A percentile compares a stretch with the other conserved stretches of the same genome.
Conservation (phyloP, 2,797 vertebrate genomes). For the Natrix natrix region DNA sequence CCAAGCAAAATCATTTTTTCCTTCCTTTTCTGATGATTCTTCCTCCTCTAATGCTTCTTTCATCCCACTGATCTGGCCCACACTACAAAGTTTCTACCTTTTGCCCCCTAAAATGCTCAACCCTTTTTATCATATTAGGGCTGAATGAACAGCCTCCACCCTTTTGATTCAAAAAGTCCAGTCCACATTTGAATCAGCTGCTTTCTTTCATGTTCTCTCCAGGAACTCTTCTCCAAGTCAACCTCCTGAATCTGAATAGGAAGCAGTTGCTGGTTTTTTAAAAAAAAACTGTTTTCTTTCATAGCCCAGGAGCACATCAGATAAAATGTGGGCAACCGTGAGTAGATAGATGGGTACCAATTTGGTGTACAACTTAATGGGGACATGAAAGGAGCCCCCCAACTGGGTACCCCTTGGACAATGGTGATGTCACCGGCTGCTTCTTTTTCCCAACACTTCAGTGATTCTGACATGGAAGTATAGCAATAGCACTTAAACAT, state of each 20-base stretch:
- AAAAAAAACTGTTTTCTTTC: background rate
- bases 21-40: background rate
- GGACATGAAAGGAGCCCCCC: no score
- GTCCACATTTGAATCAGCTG: background rate
- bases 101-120: background rate
- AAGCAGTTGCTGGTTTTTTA: background rate
- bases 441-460: no score
- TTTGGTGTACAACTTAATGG: no score
- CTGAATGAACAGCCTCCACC: background rate
- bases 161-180: background rate
- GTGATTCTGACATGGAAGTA: no score
- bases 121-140: background rate
- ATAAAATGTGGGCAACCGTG: background rate
- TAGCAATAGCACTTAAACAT: no score
- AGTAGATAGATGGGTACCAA: background rate
- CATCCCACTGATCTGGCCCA: background rate
- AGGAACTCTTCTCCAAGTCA: background rate
- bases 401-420: no score
- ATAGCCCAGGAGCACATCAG: background rate
- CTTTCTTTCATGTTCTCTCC: background rate
- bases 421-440: no score
- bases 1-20: background rate
- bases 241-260: background rate
- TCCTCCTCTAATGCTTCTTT: background rate
- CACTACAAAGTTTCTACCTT: background rate